Conservation (phyloP, 1,140 invertebrate genomes). For the Danaus melanippus region DNA sequence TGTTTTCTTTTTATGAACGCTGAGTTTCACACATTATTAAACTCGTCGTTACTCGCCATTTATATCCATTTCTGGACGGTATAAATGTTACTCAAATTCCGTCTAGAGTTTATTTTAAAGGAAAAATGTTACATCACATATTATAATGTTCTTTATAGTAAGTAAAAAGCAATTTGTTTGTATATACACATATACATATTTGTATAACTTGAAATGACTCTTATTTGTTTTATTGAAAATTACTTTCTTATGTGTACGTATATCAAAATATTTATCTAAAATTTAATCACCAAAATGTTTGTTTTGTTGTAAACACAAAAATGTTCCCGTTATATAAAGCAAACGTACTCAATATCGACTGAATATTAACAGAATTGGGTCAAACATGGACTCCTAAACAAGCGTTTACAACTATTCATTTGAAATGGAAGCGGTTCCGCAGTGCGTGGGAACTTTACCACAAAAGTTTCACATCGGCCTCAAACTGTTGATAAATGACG, state of each 20-base stretch:
- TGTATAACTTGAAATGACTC: too few species aligned
- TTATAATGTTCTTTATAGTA: too few species aligned
- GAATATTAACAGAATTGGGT: conserved; percentile 18
- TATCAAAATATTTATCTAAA: too few species aligned
- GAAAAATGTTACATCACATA: too few species aligned
- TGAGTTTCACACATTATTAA: conserved; percentile 22
- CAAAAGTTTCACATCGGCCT: conserved; percentile 18
- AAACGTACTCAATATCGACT: background rate
- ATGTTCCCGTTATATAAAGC: too few species aligned
- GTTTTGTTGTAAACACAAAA: too few species aligned
- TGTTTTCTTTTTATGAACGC: conserved; percentile 12
- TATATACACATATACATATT: too few species aligned
- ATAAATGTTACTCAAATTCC: too few species aligned
- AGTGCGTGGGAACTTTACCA: conserved; percentile 10
- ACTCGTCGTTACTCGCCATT: conserved; percentile 18
- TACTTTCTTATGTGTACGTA: too few species aligned
- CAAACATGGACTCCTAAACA: conserved; percentile 19
- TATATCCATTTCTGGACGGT: conserved; percentile 12
- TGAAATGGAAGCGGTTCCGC: conserved; percentile 16
- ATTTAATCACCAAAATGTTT: too few species aligned
- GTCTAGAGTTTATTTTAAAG: too few species aligned
- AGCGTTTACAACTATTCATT: conserved; percentile 25
- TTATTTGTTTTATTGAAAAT: background rate
- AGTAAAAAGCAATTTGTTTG: too few species aligned
- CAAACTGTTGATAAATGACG: conserved; percentile 9